Conservation (phyloP, 92 coral and sea anemone genomes). For the Scolanthus callimorphus region DNA sequence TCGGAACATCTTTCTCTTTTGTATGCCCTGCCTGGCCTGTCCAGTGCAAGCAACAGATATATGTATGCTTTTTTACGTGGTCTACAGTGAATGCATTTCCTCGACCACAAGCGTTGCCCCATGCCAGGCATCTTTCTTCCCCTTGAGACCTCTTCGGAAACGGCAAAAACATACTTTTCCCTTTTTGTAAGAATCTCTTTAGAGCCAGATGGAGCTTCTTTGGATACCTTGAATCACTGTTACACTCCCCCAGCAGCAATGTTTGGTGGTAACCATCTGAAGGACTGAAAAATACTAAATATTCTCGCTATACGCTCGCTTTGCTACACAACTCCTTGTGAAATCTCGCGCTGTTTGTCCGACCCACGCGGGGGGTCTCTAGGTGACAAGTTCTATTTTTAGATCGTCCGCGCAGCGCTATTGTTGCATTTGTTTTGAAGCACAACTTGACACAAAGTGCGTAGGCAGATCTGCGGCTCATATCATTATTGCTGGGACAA, state of each 20-base stretch:
- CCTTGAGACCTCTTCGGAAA: slow-evolving; percentile 14
- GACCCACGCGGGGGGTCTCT: too few relatives aligned
- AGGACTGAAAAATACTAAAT: too few relatives aligned
- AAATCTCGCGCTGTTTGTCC: too few relatives aligned
- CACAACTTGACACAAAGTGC: too few relatives aligned
- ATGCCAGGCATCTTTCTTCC: slow-evolving; percentile 5
- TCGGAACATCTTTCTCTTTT: slow-evolving; percentile 1
- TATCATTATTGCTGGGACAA: too few relatives aligned
- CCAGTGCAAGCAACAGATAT: slow-evolving; percentile 14
- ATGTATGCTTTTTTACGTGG: slow-evolving; percentile 12
- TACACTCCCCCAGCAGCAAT: slow-evolving; percentile 23
- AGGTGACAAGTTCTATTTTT: too few relatives aligned
- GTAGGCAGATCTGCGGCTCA: too few relatives aligned
- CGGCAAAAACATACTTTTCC: slow-evolving; percentile 5
- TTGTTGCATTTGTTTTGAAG: too few relatives aligned
- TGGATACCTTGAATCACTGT: slow-evolving; percentile 9
- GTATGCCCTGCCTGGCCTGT: slow-evolving; percentile 13
- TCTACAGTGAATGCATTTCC: slow-evolving; percentile 18
- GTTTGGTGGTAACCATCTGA: slow-evolving; percentile 19
- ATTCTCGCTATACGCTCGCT: too few relatives aligned
- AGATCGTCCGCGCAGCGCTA: too few relatives aligned
- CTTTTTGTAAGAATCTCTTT: slow-evolving; percentile 8
- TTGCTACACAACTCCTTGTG: too few relatives aligned
- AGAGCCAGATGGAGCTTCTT: slow-evolving; percentile 8
- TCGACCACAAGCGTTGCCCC: slow-evolving; percentile 12